These are phyloP conservation scores for Plectropomus leopardus DNA, from an alignment of 2,113 vertebrate genomes.

Conservation along the genomic window DNA sequence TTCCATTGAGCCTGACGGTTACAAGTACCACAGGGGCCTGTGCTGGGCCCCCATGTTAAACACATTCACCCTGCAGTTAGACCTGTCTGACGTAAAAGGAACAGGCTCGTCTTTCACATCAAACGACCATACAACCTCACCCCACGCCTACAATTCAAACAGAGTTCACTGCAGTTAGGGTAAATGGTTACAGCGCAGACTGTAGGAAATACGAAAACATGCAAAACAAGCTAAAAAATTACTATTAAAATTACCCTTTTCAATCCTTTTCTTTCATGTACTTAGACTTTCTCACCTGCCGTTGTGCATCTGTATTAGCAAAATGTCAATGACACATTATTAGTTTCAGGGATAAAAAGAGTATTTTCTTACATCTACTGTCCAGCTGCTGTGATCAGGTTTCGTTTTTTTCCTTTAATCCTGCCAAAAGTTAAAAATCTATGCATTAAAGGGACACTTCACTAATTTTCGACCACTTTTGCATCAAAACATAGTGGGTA, in stretches of 20 bases:
- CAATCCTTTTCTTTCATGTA: not conserved
- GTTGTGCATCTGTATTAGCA: not conserved
- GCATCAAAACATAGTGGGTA: no score
- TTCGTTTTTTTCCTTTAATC: not conserved
- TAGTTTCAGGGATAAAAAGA: not conserved
- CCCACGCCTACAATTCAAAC: conserved; percentile 31
- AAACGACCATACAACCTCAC: conserved; percentile 17
- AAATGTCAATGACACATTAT: conserved; percentile 1
- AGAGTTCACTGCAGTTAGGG: conserved; percentile 16
- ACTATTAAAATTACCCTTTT: not conserved
- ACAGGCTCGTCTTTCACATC: conserved; percentile 71
- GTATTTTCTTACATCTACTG: conserved; percentile 19
- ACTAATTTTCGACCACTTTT: no score
- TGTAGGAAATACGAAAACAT: not conserved
- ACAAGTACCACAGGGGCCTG: conserved; percentile 54
- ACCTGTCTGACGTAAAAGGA: conserved; percentile 57
- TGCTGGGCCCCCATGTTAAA: conserved; percentile 66
- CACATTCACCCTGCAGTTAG: conserved; percentile 76
- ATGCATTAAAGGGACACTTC: no score
- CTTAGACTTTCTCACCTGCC: not conserved
- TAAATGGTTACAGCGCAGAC: conserved; percentile 14
- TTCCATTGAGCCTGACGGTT: conserved; percentile 65
- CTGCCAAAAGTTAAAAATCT: not conserved
- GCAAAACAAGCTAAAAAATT: not conserved
- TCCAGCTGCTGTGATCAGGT: conserved; percentile 5